These are phyloP conservation scores for Heliconius congener DNA, from an alignment of 1,140 invertebrate species.

Conservation along the genomic window DNA sequence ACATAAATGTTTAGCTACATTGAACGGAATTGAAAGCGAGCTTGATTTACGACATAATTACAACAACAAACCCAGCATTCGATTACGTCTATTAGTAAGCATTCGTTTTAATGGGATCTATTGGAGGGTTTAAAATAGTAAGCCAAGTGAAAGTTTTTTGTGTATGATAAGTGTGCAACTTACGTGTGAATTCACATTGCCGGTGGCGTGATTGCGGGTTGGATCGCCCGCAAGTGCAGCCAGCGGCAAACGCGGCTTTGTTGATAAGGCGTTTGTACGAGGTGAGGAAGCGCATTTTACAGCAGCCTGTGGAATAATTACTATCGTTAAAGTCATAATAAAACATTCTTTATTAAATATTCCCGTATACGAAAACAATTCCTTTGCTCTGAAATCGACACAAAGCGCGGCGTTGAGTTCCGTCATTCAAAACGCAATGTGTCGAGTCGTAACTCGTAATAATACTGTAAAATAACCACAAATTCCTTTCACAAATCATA, in stretches of 20 bases:
- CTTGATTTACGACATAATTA: slow-evolving; percentile 26
- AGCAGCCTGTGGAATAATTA: slow-evolving; percentile 64
- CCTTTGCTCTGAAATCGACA: too few relatives aligned
- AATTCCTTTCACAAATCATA: neutral
- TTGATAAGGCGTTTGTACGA: slow-evolving; percentile 74
- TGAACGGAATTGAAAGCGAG: slow-evolving; percentile 20
- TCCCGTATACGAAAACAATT: neutral
- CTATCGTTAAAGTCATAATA: neutral
- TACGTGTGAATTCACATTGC: slow-evolving; percentile 76
- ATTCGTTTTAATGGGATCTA: neutral
- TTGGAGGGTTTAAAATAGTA: neutral
- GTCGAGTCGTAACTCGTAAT: too few relatives aligned
- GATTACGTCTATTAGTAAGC: slow-evolving; percentile 11
- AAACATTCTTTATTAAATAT: neutral
- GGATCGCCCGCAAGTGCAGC: slow-evolving; percentile 66
- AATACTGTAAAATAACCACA: neutral
- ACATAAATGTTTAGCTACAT: slow-evolving; percentile 23
- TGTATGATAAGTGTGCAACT: slow-evolving; percentile 40
- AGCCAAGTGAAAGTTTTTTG: slow-evolving; percentile 1
- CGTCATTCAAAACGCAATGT: too few relatives aligned
- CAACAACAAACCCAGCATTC: slow-evolving; percentile 19
- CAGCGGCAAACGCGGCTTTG: slow-evolving; percentile 70
- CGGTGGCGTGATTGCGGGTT: slow-evolving; percentile 67
- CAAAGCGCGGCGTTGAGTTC: too few relatives aligned
- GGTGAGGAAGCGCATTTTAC: slow-evolving; percentile 77